Evolutionary conservation across 2,797 vertebrate species (phyloP).

Genomic region (Alosa sapidissima): DNA sequence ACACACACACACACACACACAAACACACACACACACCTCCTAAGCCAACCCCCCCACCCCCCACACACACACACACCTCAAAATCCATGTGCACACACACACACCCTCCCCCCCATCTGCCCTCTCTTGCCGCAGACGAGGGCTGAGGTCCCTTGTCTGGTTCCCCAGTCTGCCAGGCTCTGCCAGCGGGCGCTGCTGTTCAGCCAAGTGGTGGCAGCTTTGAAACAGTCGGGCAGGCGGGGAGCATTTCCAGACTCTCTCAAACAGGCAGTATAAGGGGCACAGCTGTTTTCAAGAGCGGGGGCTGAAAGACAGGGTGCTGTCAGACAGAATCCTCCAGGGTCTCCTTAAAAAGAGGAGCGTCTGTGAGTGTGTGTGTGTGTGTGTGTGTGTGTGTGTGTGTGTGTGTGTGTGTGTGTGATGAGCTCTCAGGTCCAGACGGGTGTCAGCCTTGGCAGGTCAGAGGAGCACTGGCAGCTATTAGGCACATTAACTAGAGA

Average conservation of each 20-base stretch:
- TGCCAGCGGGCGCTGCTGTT: background rate
- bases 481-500: constrained; percentile 37
- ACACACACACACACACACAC: background rate
- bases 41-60: too few species aligned
- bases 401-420: background rate
- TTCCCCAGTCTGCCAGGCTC: background rate
- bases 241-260: background rate
- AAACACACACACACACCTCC: background rate
- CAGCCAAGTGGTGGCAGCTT: background rate
- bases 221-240: background rate
- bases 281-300: constrained; percentile 44
- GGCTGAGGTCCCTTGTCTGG: background rate
- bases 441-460: background rate
- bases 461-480: background rate
- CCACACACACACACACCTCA: background rate
- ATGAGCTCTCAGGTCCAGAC: background rate
- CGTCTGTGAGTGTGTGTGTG: constrained; percentile 21
- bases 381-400: constrained; percentile 17
- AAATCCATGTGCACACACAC: background rate
- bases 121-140: background rate
- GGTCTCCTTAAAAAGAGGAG: constrained; percentile 19
- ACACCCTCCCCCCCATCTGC: background rate
- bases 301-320: constrained; percentile 6
- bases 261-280: background rate
- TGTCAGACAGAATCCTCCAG: constrained; percentile 13